A percentile compares a stretch with the other conserved stretches of the same genome.
Conservation (phyloP, 1,140 invertebrate genomes). For the Asobara japonica region DNA sequence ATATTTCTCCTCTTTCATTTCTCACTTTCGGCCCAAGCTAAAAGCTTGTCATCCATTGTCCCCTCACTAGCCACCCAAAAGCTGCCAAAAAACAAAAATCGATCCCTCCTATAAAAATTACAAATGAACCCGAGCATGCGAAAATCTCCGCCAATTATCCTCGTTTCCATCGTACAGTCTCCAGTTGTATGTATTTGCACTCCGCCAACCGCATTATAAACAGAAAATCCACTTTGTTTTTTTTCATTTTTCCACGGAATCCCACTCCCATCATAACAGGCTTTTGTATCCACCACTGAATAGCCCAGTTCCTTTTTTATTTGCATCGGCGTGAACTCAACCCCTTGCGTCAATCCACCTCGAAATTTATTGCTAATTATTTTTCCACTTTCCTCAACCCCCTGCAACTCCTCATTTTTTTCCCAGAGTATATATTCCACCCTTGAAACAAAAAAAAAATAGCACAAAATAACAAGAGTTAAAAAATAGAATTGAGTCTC, state of each 20-base stretch:
- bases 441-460: neutral
- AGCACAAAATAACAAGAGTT: constrained; percentile 10
- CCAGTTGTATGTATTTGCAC: neutral
- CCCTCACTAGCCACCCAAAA: neutral
- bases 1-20: constrained; percentile 3
- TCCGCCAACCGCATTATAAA: neutral
- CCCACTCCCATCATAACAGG: neutral
- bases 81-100: neutral
- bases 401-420: constrained; percentile 3
- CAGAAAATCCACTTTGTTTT: neutral
- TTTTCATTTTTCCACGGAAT: neutral
- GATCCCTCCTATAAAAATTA: constrained; percentile 18
- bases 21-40: neutral
- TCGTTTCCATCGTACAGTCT: constrained; percentile 1
- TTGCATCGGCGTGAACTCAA: constrained; percentile 15
- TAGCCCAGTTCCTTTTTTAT: neutral
- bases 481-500: constrained; percentile 36
- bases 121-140: constrained; percentile 12
- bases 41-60: constrained; percentile 5
- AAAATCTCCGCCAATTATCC: constrained; percentile 26
- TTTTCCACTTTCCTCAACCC: constrained; percentile 45
- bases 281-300: neutral
- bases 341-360: neutral
- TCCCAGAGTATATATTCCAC: neutral
- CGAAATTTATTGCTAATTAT: constrained; percentile 64